A percentile compares a stretch with the other conserved stretches of the same genome.
Evolutionary conservation across 2,113 vertebrate genomes (phyloP).

Genomic region (Rhodinocichla rosea): DNA sequence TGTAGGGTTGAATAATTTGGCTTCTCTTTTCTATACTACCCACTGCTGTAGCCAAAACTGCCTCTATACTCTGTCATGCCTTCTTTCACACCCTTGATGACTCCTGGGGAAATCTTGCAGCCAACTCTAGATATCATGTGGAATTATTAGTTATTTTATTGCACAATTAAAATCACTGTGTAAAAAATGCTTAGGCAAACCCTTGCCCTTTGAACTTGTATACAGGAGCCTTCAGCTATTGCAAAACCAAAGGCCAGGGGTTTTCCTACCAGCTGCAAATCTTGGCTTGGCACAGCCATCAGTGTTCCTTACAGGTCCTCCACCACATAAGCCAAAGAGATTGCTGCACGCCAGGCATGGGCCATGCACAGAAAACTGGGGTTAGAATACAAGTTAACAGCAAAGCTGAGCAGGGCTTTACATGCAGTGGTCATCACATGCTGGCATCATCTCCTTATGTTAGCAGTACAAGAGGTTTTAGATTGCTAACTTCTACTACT

Average conservation of each 20-base stretch:
- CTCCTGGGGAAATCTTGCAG: neutral
- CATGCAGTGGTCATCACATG: neutral
- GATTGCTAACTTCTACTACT: neutral
- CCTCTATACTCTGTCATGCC: neutral
- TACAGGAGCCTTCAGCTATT: neutral
- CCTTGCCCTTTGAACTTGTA: neutral
- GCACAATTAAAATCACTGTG: neutral
- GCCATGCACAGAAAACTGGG: neutral
- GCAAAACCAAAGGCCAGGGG: neutral
- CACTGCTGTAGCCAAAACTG: neutral
- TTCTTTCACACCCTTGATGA: neutral
- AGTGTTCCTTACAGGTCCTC: fast-evolving
- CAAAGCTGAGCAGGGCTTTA: fast-evolving
- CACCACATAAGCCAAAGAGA: fast-evolving
- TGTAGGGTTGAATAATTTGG: fast-evolving
- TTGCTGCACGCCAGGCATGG: neutral
- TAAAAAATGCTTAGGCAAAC: neutral
- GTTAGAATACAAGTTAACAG: neutral
- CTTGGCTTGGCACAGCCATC: neutral
- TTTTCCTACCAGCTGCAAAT: neutral
- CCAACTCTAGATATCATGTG: neutral
- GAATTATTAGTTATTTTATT: neutral
- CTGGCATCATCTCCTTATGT: neutral
- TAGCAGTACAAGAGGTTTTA: neutral
- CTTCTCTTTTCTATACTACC: neutral